Conservation (phyloP, 1,140 invertebrate species). For the Saxidomus purpurata region DNA sequence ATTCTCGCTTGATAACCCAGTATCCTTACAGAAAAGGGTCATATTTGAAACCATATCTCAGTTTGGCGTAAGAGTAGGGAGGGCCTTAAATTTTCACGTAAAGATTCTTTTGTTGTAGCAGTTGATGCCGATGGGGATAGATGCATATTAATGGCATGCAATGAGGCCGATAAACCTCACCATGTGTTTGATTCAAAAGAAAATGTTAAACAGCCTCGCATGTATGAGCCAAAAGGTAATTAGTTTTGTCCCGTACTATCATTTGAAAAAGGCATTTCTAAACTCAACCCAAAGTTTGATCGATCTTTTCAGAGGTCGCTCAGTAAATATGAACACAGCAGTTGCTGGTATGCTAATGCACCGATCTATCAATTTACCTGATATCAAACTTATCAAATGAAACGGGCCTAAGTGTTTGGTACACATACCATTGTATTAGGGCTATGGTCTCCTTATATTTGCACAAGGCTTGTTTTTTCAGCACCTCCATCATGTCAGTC, state of each 20-base stretch:
- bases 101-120: conserved; percentile 35
- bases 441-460: not conserved
- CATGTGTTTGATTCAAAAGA: conserved; percentile 1
- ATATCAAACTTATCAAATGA: conserved; percentile 7
- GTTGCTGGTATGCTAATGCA: not conserved
- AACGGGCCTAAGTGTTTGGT: not conserved
- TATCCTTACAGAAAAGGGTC: conserved; percentile 19
- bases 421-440: conserved; percentile 19
- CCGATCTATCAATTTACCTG: not conserved
- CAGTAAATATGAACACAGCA: not conserved
- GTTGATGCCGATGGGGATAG: conserved; percentile 15
- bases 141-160: not conserved
- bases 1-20: conserved; percentile 18
- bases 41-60: conserved; percentile 30
- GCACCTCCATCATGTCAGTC: conserved; percentile 19
- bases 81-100: not conserved
- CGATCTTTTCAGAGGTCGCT: conserved; percentile 21
- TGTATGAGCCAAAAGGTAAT: not conserved
- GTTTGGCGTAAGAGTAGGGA: conserved; percentile 15
- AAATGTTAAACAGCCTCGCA: not conserved
- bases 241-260: not conserved
- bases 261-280: not conserved
- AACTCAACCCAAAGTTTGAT: conserved; percentile 15
- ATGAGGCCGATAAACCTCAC: conserved; percentile 34
- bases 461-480: not conserved